Conservation (phyloP, 2,113 vertebrate genomes). For the Hypomesus transpacificus region DNA sequence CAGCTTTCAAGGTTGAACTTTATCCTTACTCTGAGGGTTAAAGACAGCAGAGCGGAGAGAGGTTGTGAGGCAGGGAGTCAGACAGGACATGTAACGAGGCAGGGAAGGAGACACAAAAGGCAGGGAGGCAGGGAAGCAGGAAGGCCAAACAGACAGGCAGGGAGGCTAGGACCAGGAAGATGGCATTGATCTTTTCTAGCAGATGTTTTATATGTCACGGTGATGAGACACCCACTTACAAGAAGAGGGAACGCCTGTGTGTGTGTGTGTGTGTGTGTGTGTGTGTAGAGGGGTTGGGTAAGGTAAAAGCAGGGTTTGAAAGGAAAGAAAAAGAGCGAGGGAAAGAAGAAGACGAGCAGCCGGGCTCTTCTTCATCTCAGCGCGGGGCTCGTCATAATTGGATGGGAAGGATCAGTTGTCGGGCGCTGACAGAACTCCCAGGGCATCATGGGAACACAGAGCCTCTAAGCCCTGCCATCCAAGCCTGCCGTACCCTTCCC, state of each 20-base stretch:
- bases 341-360: not conserved
- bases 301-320: not conserved
- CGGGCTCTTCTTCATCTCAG: not conserved
- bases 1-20: too few relatives aligned
- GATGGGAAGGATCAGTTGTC: conserved; percentile 13
- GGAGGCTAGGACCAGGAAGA: not conserved
- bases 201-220: not conserved
- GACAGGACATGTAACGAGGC: too few relatives aligned
- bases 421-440: not conserved
- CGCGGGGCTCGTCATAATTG: conserved; percentile 4
- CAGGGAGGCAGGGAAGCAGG: not conserved
- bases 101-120: not conserved
- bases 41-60: too few relatives aligned
- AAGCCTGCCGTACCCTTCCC: conserved; percentile 19
- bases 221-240: not conserved
- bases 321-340: not conserved
- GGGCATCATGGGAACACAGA: conserved; percentile 1
- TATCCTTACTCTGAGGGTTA: too few relatives aligned
- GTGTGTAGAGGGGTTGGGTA: not conserved
- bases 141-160: not conserved
- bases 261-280: too few relatives aligned
- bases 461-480: not conserved
- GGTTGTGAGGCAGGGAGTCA: too few relatives aligned
- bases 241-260: too few relatives aligned
- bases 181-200: conserved; percentile 7